Evolutionary conservation across 2,888 invertebrate species (phyloP), one percentile per base, ranked within the genome.

Genomic region (Drosophila meridionalis): DNA sequence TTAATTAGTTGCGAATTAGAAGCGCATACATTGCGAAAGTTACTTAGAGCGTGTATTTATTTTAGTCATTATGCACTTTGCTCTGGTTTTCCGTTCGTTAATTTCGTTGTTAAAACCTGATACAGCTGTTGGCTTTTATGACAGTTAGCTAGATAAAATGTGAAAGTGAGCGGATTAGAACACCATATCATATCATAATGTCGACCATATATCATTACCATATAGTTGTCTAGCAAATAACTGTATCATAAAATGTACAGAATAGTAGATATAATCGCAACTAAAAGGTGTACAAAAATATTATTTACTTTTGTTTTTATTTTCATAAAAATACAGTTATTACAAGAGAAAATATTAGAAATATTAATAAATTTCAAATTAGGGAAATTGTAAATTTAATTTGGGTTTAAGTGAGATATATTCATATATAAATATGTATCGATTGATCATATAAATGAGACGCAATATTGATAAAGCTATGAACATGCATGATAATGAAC

Each of bases 1-100:
- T 68, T 30, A 30, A 43, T 14, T 28, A 50, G 26, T 56, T 56
- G 48, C 20, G 47, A 66, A 66, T 62, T 62, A 4, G 36, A 65
- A 50, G 5, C 50, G 34, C 43, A 53, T 9, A 61, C 36, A 45
- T 6, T 32, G 20, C 34, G 11, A 45, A 45, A n/a, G 40, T 36
- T 32, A 38, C 12, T 50, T 8, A 11, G 20, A 11, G 52, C 36
- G 14, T n/a, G 6, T 64, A 26, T 56, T 65, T 50, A 20, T 6
- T 56, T 34, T 30, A 14, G 2, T 4, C 38, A 47, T 47, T 11
- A 55, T 40, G 53, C 42, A 26, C 45, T n/a, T 53, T 14, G 11
- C 12, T n/a, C 32, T 45, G 52, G 12, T 38, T 7, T 64, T 28
- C 26, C 14, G 26, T 32, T n/a, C n/a, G n/a, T 36, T 64, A 52